Evolutionary conservation across 2,888 invertebrate species (phyloP), one percentile per base, ranked within the genome.

Genomic region (Diadegma fenestrale): DNA sequence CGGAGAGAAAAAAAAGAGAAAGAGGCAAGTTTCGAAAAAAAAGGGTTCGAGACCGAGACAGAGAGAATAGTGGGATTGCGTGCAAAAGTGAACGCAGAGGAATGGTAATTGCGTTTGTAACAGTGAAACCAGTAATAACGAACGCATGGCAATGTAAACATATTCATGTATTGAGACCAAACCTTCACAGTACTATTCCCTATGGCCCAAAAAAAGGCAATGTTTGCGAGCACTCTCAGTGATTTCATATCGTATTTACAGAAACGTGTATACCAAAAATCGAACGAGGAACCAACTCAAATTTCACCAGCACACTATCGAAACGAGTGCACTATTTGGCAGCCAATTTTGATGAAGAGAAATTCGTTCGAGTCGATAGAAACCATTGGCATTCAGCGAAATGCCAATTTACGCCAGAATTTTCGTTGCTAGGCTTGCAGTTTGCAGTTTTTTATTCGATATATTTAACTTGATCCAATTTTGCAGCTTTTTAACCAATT

Each of bases 41-140:
- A 54, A 12, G 45, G 19, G n/a, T 41, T 6, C 6, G n/a, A 63
- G 45, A 61, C 19, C n/a, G 7, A 79, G 45, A 48, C 45, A n/a
- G 43, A 51, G 43, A 51, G n/a, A 76, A 41, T 17, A 19, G 48
- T 45, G 64, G 71, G 69, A 75, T 63, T 58, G 43, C 30, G 73
- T 58, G 17, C 17, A 51, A 17, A 73, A 43, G 41, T 19, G 41
- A n/a, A 61, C 58, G 33, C 30, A 22, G 63, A 84, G 45, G 51
- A 33, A 80, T 61, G 71, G 64, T 72, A 76, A 84, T 80, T 84
- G 72, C 78, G 33, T 81, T 80, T 72, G 73, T 73, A 72, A 77
- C 72, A 22, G 48, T 33, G 30, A 30, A 51, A 77, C 66, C 77
- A 77, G 81, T 84, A 81, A 84, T 68, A 68, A 63, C 66, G 80